Conservation (phyloP, 2,113 vertebrate genomes). For the Scatophagus argus region DNA sequence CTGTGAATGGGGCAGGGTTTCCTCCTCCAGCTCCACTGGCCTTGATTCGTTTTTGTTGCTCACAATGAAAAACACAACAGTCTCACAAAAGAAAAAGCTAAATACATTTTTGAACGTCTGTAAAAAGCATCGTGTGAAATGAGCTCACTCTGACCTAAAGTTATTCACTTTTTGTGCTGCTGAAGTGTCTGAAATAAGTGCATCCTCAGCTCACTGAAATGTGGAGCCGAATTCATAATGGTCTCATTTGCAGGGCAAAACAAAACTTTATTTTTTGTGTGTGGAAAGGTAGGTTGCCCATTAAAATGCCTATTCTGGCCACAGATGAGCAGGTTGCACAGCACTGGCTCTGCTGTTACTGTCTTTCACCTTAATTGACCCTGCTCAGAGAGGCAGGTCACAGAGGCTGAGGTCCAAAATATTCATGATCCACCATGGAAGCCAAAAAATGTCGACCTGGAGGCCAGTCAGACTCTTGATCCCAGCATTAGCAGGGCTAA, state of each 20-base stretch:
- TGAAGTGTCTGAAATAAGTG: constrained; percentile 3
- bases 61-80: constrained; percentile 3
- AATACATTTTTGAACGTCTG: not conserved
- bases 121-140: constrained; percentile 4
- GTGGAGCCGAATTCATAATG: constrained; percentile 11
- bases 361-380: constrained; percentile 34
- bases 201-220: not conserved
- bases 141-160: not conserved
- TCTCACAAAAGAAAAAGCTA: not conserved
- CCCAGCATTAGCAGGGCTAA: constrained; percentile 2
- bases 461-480: constrained; percentile 1
- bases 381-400: constrained; percentile 1
- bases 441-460: not conserved
- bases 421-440: not conserved
- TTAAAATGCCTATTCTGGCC: not conserved
- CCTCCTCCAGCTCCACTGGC: not conserved
- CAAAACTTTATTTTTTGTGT: not conserved
- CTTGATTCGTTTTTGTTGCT: not conserved
- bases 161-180: not conserved
- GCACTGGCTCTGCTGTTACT: not conserved
- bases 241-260: not conserved
- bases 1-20: not conserved
- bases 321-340: constrained; percentile 6
- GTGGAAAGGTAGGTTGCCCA: not conserved
- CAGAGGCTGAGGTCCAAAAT: not conserved